These are phyloP conservation scores for Ochropleura plecta DNA, from an alignment of 2,888 invertebrate genomes.

Conservation along the genomic window DNA sequence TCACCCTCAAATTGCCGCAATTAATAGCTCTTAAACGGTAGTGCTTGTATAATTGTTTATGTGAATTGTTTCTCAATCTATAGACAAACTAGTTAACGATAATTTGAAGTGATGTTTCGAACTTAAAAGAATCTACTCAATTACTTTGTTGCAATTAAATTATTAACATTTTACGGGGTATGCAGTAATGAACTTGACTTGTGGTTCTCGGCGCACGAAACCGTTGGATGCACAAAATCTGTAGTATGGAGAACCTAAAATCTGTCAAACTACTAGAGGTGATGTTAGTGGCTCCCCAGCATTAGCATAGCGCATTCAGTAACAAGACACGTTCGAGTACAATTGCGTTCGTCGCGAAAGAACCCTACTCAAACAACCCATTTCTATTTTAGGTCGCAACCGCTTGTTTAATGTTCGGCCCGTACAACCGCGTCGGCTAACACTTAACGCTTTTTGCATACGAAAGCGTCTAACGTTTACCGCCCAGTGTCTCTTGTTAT, in stretches of 20 bases:
- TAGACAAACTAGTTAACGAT: conserved; percentile 53
- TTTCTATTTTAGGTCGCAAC: conserved; percentile 89
- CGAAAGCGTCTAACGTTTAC: conserved; percentile 86
- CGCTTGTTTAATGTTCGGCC: conserved; percentile 90
- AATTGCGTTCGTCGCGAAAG: conserved; percentile 90
- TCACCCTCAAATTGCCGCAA: conserved; percentile 79
- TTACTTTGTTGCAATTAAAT: conserved; percentile 48
- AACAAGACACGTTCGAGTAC: conserved; percentile 90
- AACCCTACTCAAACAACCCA: conserved; percentile 90
- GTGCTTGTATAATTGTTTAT: conserved; percentile 67
- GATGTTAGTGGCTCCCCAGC: conserved; percentile 75
- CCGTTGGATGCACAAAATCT: conserved; percentile 5
- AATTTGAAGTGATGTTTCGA: conserved; percentile 61
- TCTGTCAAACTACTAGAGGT: conserved; percentile 50
- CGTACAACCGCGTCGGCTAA: conserved; percentile 89
- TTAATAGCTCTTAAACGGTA: conserved; percentile 75
- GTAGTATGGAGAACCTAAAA: conserved; percentile 13
- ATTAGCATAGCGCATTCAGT: conserved; percentile 89
- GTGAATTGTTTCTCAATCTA: conserved; percentile 66
- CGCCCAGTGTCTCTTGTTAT: conserved; percentile 87
- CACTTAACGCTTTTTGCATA: conserved; percentile 91
- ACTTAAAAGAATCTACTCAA: conserved; percentile 55
- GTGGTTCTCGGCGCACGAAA: background rate
- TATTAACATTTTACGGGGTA: conserved; percentile 34
- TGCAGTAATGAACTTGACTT: conserved; percentile 22